Conservation (phyloP, 1,140 invertebrate species). For the Leptopilina clavipes region DNA sequence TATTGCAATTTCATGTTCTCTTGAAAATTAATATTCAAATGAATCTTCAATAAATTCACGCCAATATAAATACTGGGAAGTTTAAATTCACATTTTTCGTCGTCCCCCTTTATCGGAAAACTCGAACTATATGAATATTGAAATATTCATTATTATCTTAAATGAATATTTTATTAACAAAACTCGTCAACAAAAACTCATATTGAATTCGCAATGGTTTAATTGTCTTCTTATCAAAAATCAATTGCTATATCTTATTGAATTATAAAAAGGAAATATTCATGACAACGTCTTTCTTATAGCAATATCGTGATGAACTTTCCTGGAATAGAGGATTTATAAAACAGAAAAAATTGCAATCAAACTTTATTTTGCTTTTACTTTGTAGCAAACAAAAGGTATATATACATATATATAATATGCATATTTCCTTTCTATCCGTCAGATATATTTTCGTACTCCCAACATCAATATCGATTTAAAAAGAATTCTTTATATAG, state of each 20-base stretch:
- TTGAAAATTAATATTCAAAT: conserved; percentile 31
- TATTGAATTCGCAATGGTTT: background rate
- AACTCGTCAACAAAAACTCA: background rate
- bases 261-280: conserved; percentile 6
- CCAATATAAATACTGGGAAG: background rate
- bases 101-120: background rate
- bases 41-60: background rate
- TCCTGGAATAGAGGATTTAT: conserved; percentile 3
- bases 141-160: conserved; percentile 15
- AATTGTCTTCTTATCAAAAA: background rate
- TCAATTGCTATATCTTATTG: conserved; percentile 5
- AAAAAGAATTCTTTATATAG: background rate
- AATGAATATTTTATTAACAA: conserved; percentile 21
- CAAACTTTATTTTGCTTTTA: conserved; percentile 1
- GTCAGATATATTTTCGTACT: background rate
- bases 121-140: conserved; percentile 21
- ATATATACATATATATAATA: too few relatives aligned
- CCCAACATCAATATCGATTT: background rate
- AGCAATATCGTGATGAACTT: background rate
- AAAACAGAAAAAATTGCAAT: background rate
- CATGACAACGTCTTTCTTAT: conserved; percentile 1
- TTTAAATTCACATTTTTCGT: conserved; percentile 12
- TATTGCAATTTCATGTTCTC: background rate
- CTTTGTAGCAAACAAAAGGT: conserved; percentile 2
- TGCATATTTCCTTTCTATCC: conserved; percentile 10